A percentile compares a stretch with the other conserved stretches of the same genome.
phyloP scores from a whole-genome alignment of 2,888 invertebrate genomes.

The Caenorhabditis sp. region DNA sequence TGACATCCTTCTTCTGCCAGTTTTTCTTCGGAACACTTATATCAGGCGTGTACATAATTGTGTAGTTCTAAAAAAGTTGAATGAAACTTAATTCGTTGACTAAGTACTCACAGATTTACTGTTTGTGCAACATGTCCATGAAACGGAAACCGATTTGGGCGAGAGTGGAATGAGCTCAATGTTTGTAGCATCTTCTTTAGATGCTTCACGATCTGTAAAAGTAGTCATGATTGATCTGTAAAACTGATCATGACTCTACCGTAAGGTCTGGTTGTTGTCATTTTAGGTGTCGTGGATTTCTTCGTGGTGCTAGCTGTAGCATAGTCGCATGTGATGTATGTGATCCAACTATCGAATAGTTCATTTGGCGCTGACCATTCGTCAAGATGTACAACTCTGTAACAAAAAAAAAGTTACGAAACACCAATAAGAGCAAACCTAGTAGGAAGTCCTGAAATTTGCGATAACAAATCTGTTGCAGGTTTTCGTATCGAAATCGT shows the following conservation, averaged over 20 bases:
- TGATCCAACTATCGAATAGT: slow-evolving; percentile 62
- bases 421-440: slow-evolving; percentile 28
- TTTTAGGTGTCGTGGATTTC: slow-evolving; percentile 42
- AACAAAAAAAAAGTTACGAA: slow-evolving; percentile 7
- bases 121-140: slow-evolving; percentile 69
- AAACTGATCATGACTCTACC: slow-evolving; percentile 1
- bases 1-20: slow-evolving; percentile 54
- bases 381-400: slow-evolving; percentile 64
- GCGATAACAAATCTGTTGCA: slow-evolving; percentile 49
- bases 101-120: slow-evolving; percentile 53
- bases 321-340: slow-evolving; percentile 62
- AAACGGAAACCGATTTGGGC: slow-evolving; percentile 59
- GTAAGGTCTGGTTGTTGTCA: slow-evolving; percentile 32
- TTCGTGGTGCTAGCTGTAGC: slow-evolving; percentile 47
- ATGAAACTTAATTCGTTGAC: background rate
- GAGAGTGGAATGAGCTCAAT: slow-evolving; percentile 60
- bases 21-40: slow-evolving; percentile 48
- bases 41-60: slow-evolving; percentile 62
- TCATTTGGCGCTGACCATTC: slow-evolving; percentile 60
- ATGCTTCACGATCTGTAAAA: slow-evolving; percentile 20
- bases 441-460: slow-evolving; percentile 51
- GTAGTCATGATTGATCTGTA: background rate
- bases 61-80: slow-evolving; percentile 56
- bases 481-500: slow-evolving; percentile 59
- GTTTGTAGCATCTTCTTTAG: slow-evolving; percentile 56